Conservation (phyloP, 2,888 invertebrate species). For the Ornithoptera priamus region DNA sequence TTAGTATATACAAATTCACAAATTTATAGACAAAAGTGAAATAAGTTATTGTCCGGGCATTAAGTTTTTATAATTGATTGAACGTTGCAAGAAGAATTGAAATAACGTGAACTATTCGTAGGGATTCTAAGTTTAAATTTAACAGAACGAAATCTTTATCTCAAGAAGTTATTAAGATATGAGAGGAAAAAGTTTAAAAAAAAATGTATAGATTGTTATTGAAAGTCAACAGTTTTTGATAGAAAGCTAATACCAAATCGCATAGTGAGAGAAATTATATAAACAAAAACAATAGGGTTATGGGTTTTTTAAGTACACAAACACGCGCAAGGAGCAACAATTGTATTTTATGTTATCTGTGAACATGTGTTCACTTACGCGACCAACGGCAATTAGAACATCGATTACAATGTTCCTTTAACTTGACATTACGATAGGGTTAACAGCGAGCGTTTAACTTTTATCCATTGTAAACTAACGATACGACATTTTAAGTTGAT, state of each 20-base stretch:
- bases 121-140: too few relatives aligned
- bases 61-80: too few relatives aligned
- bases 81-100: too few relatives aligned
- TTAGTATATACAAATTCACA: too few relatives aligned
- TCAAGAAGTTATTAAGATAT: too few relatives aligned
- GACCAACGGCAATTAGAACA: slow-evolving; percentile 28
- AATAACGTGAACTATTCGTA: too few relatives aligned
- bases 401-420: slow-evolving; percentile 30
- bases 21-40: too few relatives aligned
- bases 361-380: slow-evolving; percentile 25
- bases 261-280: not conserved
- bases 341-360: slow-evolving; percentile 19
- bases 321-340: slow-evolving; percentile 4
- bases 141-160: too few relatives aligned
- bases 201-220: too few relatives aligned
- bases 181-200: too few relatives aligned
- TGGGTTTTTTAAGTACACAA: not conserved
- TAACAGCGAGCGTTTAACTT: slow-evolving; percentile 24
- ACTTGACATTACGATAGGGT: slow-evolving; percentile 33
- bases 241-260: not conserved
- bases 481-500: not conserved
- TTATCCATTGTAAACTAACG: slow-evolving; percentile 16
- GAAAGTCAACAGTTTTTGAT: too few relatives aligned
- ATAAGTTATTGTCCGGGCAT: too few relatives aligned
- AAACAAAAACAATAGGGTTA: not conserved